A percentile compares a stretch with the other conserved stretches of the same genome.
phyloP scores from a whole-genome alignment of 2,113 vertebrate species.

The Pitta sordida region DNA sequence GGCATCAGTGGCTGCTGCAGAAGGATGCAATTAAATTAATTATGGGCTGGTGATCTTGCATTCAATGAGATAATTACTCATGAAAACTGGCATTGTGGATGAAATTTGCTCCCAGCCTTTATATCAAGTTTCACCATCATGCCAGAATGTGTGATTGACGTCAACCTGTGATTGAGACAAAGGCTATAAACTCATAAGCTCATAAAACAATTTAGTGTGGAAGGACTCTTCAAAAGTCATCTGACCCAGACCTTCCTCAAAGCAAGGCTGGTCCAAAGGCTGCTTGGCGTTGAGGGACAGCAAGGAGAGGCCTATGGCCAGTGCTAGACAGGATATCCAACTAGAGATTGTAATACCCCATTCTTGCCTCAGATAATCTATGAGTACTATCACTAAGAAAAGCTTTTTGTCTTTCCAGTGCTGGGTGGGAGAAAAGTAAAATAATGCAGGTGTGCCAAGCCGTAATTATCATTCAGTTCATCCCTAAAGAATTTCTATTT shows the following conservation, averaged over 20 bases:
- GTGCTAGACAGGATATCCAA: neutral
- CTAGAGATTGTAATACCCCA: neutral
- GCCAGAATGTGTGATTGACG: neutral
- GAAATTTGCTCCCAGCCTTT: neutral
- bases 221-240: neutral
- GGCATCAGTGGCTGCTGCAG: neutral
- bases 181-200: neutral
- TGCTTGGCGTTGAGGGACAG: neutral
- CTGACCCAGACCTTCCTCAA: neutral
- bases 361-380: neutral
- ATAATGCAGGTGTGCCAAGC: neutral
- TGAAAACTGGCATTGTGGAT: neutral
- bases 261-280: neutral
- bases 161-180: neutral
- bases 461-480: neutral
- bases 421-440: slow-evolving; percentile 1
- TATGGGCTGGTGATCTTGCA: neutral
- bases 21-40: slow-evolving; percentile 38
- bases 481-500: neutral
- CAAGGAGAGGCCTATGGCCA: neutral
- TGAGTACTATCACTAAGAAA: neutral
- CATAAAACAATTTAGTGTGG: neutral
- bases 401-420: neutral
- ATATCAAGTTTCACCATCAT: neutral
- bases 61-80: slow-evolving; percentile 29